Percentiles rank a stretch among this genome's conserved stretches.
Conservation (phyloP, 2,113 vertebrate species). For the Scophthalmus maximus region DNA sequence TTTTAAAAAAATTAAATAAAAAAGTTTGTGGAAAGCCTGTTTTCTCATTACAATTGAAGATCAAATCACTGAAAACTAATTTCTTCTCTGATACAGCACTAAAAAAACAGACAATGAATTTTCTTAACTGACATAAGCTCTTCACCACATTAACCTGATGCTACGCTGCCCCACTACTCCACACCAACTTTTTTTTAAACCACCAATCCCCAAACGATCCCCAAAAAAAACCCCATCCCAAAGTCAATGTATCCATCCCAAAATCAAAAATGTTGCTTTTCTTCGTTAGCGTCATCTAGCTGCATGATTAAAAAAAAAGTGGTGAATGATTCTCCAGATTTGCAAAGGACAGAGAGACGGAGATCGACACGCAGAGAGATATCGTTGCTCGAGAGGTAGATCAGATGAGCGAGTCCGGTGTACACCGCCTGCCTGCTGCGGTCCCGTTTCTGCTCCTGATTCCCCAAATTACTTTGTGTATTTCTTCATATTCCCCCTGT, state of each 20-base stretch:
- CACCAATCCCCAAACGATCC: too few species aligned
- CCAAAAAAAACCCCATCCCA: too few species aligned
- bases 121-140: slow-evolving; percentile 41
- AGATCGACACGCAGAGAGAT: not conserved
- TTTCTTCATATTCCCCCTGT: not conserved
- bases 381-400: not conserved
- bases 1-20: not conserved
- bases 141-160: slow-evolving; percentile 33
- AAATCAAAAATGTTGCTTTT: too few species aligned
- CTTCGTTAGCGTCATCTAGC: too few species aligned
- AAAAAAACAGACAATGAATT: not conserved
- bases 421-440: not conserved
- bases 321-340: not conserved
- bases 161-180: not conserved
- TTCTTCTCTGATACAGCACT: slow-evolving; percentile 1
- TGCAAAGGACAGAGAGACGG: not conserved
- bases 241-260: too few species aligned
- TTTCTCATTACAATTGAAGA: slow-evolving; percentile 22
- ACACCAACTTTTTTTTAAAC: too few species aligned
- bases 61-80: slow-evolving; percentile 32
- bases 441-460: not conserved
- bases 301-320: not conserved
- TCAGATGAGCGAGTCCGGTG: not conserved
- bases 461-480: not conserved
- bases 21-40: slow-evolving; percentile 23